These are phyloP conservation scores for Crocuta crocuta DNA, from an alignment of 2,113 vertebrate species.

Conservation along the genomic window DNA sequence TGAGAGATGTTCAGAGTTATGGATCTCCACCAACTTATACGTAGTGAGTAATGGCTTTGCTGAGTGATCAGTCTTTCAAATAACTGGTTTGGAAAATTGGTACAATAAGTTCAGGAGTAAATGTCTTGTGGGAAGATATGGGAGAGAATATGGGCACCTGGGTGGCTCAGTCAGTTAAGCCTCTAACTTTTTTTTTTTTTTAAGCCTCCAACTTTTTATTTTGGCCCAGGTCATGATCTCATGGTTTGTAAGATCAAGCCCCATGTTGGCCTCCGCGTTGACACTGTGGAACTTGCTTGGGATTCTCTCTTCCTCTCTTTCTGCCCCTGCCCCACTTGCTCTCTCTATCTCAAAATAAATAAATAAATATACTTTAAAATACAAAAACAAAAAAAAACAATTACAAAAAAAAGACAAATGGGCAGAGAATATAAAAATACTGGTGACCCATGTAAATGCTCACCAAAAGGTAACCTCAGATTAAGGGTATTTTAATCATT, in stretches of 20 bases:
- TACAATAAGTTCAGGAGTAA: neutral
- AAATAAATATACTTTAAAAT: too few species aligned
- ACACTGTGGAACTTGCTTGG: too few species aligned
- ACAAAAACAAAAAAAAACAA: too few species aligned
- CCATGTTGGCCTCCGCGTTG: too few species aligned
- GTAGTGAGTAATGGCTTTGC: neutral
- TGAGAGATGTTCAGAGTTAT: neutral
- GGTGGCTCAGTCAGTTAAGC: too few species aligned
- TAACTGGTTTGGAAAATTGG: neutral
- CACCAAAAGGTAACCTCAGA: neutral
- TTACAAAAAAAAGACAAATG: neutral
- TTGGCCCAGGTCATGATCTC: too few species aligned
- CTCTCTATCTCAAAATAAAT: too few species aligned
- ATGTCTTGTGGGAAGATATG: neutral
- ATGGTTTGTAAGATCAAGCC: too few species aligned
- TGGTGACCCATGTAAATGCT: neutral
- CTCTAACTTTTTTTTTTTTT: too few species aligned
- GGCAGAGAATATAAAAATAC: neutral
- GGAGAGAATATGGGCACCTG: neutral
- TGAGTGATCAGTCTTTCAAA: neutral
- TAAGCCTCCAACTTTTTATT: too few species aligned
- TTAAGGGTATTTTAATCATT: neutral
- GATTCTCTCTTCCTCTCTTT: too few species aligned
- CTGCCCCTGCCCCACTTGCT: too few species aligned
- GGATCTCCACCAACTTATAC: neutral